Conservation (phyloP, 2,113 vertebrate species). For the Probosciger aterrimus region DNA sequence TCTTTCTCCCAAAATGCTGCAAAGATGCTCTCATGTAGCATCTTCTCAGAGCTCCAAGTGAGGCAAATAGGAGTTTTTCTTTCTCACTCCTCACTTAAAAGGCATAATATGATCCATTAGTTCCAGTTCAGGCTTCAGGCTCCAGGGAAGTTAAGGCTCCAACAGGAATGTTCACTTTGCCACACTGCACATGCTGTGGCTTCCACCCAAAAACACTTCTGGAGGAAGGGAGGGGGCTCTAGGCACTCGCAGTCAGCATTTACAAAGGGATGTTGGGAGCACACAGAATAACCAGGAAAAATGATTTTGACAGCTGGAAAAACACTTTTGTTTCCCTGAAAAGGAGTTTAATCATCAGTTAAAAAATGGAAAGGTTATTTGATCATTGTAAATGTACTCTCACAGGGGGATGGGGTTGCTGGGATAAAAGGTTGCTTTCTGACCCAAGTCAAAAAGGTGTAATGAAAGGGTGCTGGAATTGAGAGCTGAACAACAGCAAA, state of each 20-base stretch:
- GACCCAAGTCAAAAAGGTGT: neutral
- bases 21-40: neutral
- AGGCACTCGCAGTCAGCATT: neutral
- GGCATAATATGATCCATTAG: neutral
- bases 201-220: conserved; percentile 39
- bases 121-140: neutral
- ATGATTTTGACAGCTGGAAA: conserved; percentile 42
- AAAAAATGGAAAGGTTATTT: neutral
- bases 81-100: conserved; percentile 20
- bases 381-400: neutral
- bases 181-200: neutral
- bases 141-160: neutral
- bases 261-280: conserved; percentile 21
- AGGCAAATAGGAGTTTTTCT: neutral
- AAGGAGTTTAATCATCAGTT: neutral
- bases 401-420: neutral
- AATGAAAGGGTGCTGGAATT: neutral
- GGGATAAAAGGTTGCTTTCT: neutral
- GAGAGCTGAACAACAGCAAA: neutral
- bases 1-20: neutral
- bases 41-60: neutral
- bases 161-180: conserved; percentile 19
- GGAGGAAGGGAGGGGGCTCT: conserved; percentile 35
- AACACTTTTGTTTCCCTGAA: neutral
- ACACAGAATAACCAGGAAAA: neutral